Evolutionary conservation across 1,140 invertebrate genomes (phyloP), one percentile per base, ranked within the genome.

Genomic region (Cepaea nemoralis): DNA sequence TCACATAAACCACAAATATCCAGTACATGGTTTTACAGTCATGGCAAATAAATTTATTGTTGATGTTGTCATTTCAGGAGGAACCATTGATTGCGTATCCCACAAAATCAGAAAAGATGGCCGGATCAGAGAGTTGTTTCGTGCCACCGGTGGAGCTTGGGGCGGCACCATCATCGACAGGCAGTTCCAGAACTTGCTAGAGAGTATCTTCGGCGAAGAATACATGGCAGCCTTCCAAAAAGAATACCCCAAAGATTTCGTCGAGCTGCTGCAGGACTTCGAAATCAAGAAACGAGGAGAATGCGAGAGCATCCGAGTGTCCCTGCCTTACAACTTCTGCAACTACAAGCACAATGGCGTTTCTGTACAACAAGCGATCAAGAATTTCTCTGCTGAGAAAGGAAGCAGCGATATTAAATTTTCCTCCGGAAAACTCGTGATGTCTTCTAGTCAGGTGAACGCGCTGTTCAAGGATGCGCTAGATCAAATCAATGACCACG

Each of bases 241-340:
- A 35, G 85, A 88, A 37, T 88, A 84, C 78, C 86, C 88, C 24
- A 90, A 90, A 77, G 89, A 90, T 79, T 89, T 85, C 76, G 87
- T 89, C 19, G 89, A 90, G 85, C 84, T 90, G 0, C 67, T 90
- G n/a, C 89, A 90, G 84, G 89, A 90, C 70, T 90, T 90, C 81
- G 89, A 90, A 81, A 89, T 90, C 27, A 90, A 90, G 80, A 90
- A 90, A 82, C 83, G 89, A 27, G 87, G 88, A n/a, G 88, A 90
- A 63, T 86, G 89, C 71, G 88, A 89, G 22, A 89, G 86, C 74
- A 87, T 90, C 35, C 71, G 88, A 31, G 88, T 90, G 35, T 90
- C 89, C 0, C 74, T 89, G 50, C 88, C 88, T 31, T 89, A 89
- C 77, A 89, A 89, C 67, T 90, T 89, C 76, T 90, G 89, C 70